Evolutionary conservation across 2,888 invertebrate genomes (phyloP).

Genomic region (Leucoma salicis): DNA sequence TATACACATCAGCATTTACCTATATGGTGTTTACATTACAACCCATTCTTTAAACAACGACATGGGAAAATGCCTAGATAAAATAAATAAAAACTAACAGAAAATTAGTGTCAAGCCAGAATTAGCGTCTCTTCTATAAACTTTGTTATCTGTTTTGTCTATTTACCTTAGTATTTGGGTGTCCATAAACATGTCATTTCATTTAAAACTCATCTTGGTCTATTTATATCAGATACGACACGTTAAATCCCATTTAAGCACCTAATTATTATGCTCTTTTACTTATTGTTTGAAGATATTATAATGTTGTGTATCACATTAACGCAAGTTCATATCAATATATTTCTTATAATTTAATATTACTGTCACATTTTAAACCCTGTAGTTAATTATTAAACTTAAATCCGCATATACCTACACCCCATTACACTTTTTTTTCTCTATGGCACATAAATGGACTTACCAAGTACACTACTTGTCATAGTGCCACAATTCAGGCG

Average conservation of each 20-base stretch:
- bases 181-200: constrained; percentile 54
- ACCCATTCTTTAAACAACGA: constrained; percentile 14
- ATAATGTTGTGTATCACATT: not conserved
- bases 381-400: too few relatives aligned
- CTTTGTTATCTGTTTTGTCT: constrained; percentile 27
- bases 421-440: too few relatives aligned
- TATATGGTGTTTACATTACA: constrained; percentile 13
- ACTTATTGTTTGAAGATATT: constrained; percentile 27
- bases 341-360: too few relatives aligned
- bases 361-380: too few relatives aligned
- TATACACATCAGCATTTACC: constrained; percentile 12
- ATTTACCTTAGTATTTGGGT: constrained; percentile 34
- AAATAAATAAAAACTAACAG: constrained; percentile 8
- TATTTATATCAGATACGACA: constrained; percentile 45
- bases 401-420: too few relatives aligned
- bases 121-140: constrained; percentile 14
- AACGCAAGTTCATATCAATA: too few relatives aligned
- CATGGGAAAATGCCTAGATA: constrained; percentile 10
- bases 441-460: too few relatives aligned
- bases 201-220: constrained; percentile 37
- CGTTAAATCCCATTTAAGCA: constrained; percentile 36
- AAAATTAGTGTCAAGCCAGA: not conserved
- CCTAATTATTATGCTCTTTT: constrained; percentile 27
- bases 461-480: too few relatives aligned
- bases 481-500: too few relatives aligned